phyloP scores from a whole-genome alignment of 2,888 invertebrate genomes.

The Epiblema foenella region DNA sequence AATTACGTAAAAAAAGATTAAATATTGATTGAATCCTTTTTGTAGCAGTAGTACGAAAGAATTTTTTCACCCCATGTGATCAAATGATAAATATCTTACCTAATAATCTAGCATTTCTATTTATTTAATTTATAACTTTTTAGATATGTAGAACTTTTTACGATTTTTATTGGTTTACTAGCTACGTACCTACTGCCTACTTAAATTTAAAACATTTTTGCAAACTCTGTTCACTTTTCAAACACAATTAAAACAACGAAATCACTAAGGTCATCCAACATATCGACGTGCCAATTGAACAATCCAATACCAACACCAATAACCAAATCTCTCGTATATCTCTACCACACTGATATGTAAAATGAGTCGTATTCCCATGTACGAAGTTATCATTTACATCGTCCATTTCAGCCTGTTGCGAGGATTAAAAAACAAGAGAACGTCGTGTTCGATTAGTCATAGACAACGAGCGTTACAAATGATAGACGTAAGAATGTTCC shows the following conservation, averaged over 20 bases:
- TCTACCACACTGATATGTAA: not conserved
- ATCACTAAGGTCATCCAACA: slow-evolving; percentile 34
- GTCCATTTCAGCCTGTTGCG: not conserved
- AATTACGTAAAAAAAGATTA: no score
- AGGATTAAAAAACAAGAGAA: slow-evolving; percentile 24
- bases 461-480: slow-evolving; percentile 5
- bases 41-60: no score
- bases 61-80: no score
- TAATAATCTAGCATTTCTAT: no score
- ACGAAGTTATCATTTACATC: not conserved
- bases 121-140: no score
- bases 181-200: not conserved
- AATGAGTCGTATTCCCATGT: not conserved
- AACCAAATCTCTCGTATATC: not conserved
- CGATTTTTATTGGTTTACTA: not conserved
- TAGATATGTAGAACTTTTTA: no score
- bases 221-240: slow-evolving; percentile 22
- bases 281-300: slow-evolving; percentile 26
- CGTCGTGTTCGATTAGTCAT: slow-evolving; percentile 36
- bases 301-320: slow-evolving; percentile 21
- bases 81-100: no score
- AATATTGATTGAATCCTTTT: no score
- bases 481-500: slow-evolving; percentile 1
- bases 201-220: not conserved
- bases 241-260: slow-evolving; percentile 18